phyloP scores from a whole-genome alignment of 2,888 invertebrate species.

The Aphodius sticticus region DNA sequence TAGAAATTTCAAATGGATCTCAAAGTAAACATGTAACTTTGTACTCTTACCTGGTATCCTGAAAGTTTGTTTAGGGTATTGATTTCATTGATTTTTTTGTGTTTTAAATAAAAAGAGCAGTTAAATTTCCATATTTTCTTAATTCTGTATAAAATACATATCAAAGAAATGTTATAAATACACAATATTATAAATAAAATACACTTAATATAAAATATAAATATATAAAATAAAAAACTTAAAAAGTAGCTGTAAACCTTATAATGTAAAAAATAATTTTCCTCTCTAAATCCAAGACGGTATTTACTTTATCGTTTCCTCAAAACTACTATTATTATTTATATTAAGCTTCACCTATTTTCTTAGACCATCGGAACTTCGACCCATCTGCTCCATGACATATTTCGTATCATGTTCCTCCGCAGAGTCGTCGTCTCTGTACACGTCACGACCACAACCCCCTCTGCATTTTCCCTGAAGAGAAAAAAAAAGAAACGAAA shows the following conservation, averaged over 20 bases:
- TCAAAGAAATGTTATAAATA: not conserved
- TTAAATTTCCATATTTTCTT: no score
- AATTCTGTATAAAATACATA: not conserved
- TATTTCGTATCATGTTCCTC: slow-evolving; percentile 57
- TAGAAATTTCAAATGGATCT: no score
- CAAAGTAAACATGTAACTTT: no score
- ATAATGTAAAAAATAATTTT: not conserved
- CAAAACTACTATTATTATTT: not conserved
- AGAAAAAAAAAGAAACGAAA: not conserved
- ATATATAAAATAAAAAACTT: slow-evolving; percentile 4
- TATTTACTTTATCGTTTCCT: not conserved
- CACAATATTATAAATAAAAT: not conserved
- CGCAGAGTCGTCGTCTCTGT: slow-evolving; percentile 46
- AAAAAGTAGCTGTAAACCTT: not conserved
- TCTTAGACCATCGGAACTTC: slow-evolving; percentile 47
- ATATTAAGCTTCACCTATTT: not conserved
- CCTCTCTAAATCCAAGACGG: not conserved
- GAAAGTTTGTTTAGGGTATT: no score
- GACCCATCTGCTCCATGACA: slow-evolving; percentile 54
- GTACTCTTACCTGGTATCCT: no score
- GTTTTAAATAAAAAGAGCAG: no score
- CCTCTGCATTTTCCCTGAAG: slow-evolving; percentile 9
- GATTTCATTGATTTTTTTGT: no score
- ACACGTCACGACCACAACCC: slow-evolving; percentile 27
- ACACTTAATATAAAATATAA: not conserved